These are phyloP conservation scores for Nymphalis c-album DNA, from an alignment of 2,888 invertebrate genomes.

Conservation along the genomic window DNA sequence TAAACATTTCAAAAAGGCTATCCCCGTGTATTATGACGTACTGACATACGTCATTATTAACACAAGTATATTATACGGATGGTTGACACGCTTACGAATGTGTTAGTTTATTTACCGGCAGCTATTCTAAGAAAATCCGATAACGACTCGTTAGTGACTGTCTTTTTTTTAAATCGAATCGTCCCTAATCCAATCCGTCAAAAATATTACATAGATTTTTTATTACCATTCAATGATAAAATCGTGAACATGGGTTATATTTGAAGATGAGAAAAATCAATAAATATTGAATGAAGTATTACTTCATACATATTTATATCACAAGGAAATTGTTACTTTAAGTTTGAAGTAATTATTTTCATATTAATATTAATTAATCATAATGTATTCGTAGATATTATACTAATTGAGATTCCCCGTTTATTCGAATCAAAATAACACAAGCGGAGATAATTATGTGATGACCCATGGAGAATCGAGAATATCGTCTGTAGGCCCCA, in stretches of 20 bases:
- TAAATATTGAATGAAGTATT: too few relatives aligned
- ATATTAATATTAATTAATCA: not conserved
- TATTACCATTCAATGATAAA: too few relatives aligned
- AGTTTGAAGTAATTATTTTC: too few relatives aligned
- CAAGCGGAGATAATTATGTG: not conserved
- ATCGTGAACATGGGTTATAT: not conserved
- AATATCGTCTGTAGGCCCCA: slow-evolving; percentile 42
- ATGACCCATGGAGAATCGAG: slow-evolving; percentile 21
- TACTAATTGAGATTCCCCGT: not conserved
- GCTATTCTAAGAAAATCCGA: slow-evolving; percentile 57
- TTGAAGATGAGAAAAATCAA: not conserved
- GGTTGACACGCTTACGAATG: slow-evolving; percentile 53
- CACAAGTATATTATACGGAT: slow-evolving; percentile 43
- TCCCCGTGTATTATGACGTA: not conserved
- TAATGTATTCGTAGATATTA: not conserved
- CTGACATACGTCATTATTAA: slow-evolving; percentile 46
- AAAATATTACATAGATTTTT: not conserved
- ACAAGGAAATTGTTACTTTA: too few relatives aligned
- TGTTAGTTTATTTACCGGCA: slow-evolving; percentile 53
- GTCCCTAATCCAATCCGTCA: slow-evolving; percentile 27
- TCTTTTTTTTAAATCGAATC: slow-evolving; percentile 35
- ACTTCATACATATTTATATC: too few relatives aligned
- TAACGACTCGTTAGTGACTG: slow-evolving; percentile 46
- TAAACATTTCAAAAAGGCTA: not conserved
- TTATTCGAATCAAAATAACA: not conserved